Base-by-base conservation (phyloP, 2,113 vertebrate species). In the Cottus gobio region DNA sequence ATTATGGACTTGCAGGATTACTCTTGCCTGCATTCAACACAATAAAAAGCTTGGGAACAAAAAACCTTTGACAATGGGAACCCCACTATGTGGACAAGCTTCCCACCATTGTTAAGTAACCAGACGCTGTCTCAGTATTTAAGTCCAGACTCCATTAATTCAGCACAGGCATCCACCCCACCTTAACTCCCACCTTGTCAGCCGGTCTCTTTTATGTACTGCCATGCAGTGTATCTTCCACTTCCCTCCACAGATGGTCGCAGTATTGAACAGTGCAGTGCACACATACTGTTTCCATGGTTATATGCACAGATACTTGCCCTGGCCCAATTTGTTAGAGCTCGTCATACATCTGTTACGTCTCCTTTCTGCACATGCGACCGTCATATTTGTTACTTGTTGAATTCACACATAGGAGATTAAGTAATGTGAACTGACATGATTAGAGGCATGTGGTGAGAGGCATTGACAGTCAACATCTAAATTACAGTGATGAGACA, bases 181-280 rank as follows among this genome's bases (percentile, higher is more conserved):
- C 87, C 75, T 91, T 72, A 65, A 85, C 90, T 89, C 90, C 90
- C 75, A 89, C 87, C 88, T 91, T 72, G 85, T 91, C 77, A 85
- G 82, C 67, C 54, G 13, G 65, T 85, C 80, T 79, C 75, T 93
- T 89, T 93, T 61, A 92, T 90, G 76, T 67, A 26, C 75, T 85
- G 83, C 85, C 82, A 68, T 83, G 74, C 85, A 60, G 73, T 64
- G 71, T 67, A 72, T 85, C 79, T 73, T 70, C 71, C 75, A 67
- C 74, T 84, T 83, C 48, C 68, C 60, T 80, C 50, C 79, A 70
- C 85, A 85, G 82, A 92, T 77, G 79, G 80, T 75, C 54, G n/a
- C 28, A 1, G 80, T 61, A 56, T 31, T 70, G 64, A 71, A 65
- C 62, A 71, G 66, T 76, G 62, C 60, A 44, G 61, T 52, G 57